Conservation (phyloP, 2,888 invertebrate genomes). For the Callimorpha dominula region DNA sequence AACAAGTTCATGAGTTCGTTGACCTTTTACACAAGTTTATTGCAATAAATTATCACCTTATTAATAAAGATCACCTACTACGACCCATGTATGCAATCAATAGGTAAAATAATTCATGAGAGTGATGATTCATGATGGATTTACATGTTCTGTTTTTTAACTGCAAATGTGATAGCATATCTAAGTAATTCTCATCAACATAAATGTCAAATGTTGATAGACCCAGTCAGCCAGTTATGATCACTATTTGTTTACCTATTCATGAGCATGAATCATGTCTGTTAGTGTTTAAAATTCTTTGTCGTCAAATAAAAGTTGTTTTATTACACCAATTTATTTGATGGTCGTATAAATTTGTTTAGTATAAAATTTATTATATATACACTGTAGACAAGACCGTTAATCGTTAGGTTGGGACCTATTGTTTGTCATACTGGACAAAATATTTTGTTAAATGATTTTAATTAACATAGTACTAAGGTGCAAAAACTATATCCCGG, state of each 20-base stretch:
- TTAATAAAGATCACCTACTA: neutral
- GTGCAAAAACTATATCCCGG: neutral
- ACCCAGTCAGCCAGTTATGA: neutral
- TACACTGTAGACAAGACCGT: neutral
- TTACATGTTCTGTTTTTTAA: neutral
- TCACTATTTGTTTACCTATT: neutral
- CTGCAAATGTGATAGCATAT: neutral
- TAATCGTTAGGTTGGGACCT: neutral
- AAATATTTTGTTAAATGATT: neutral
- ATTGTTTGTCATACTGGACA: neutral
- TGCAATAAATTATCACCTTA: constrained; percentile 5
- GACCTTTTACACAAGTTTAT: neutral
- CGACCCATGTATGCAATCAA: neutral
- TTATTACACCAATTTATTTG: constrained; percentile 1
- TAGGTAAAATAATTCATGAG: neutral
- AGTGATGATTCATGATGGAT: neutral
- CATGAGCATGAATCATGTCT: constrained; percentile 2
- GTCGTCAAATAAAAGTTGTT: constrained; percentile 11
- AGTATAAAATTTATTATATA: neutral
- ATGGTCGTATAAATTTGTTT: constrained; percentile 8
- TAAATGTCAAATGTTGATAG: constrained; percentile 3
- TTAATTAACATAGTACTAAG: neutral
- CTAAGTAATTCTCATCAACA: neutral
- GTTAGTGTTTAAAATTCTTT: neutral
- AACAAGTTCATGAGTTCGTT: constrained; percentile 1